These are phyloP conservation scores for Onychostoma macrolepis DNA, from an alignment of 2,113 vertebrate species.

Conservation along the genomic window DNA sequence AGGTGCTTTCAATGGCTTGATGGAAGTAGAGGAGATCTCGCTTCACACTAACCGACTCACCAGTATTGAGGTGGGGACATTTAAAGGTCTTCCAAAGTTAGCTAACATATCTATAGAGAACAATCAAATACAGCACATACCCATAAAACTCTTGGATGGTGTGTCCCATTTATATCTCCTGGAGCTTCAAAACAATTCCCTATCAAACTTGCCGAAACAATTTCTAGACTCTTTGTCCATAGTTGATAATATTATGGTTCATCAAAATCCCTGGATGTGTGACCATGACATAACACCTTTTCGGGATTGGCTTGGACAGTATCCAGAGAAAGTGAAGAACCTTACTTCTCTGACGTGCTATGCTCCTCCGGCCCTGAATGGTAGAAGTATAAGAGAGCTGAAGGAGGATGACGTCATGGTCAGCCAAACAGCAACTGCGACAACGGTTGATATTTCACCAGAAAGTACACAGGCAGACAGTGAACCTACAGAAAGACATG, in stretches of 20 bases:
- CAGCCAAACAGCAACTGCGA: constrained; percentile 44
- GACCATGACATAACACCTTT: constrained; percentile 83
- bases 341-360: constrained; percentile 75
- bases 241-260: constrained; percentile 77
- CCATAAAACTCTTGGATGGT: constrained; percentile 75
- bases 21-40: constrained; percentile 81
- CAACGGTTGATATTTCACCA: constrained; percentile 25
- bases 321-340: constrained; percentile 75
- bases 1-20: constrained; percentile 80
- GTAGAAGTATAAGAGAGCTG: constrained; percentile 68
- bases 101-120: constrained; percentile 88
- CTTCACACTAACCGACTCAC: constrained; percentile 85
- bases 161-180: constrained; percentile 73
- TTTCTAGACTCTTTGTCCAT: constrained; percentile 76
- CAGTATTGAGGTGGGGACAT: constrained; percentile 72
- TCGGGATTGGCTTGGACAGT: constrained; percentile 78
- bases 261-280: constrained; percentile 91
- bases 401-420: constrained; percentile 54
- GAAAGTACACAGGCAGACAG: constrained; percentile 31
- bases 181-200: constrained; percentile 84
- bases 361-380: constrained; percentile 69
- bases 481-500: not conserved
- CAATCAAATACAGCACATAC: constrained; percentile 81
- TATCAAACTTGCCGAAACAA: constrained; percentile 78
- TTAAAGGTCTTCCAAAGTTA: constrained; percentile 78